Percentiles rank a stretch among this genome's conserved stretches.
phyloP scores from a whole-genome alignment of 2,797 vertebrate species.

The Momotus momota region DNA sequence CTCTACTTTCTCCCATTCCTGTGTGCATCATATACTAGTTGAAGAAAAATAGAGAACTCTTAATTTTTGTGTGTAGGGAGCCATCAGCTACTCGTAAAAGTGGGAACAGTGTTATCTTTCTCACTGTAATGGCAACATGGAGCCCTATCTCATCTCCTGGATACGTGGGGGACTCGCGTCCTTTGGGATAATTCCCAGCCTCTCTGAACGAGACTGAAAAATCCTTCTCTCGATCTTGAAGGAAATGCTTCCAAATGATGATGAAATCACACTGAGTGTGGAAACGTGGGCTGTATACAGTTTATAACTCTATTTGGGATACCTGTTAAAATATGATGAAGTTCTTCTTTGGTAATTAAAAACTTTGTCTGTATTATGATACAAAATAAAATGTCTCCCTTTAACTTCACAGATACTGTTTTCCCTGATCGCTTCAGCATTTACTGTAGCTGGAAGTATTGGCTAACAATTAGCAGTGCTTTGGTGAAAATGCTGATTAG shows the following conservation, averaged over 20 bases:
- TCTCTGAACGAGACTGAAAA: neutral
- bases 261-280: neutral
- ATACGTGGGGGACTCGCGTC: neutral
- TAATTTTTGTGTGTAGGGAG: neutral
- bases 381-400: neutral
- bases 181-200: neutral
- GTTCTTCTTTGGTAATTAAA: neutral
- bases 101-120: neutral
- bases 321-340: neutral
- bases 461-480: neutral
- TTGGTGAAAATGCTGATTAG: neutral
- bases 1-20: neutral
- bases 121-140: neutral
- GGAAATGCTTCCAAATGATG: neutral
- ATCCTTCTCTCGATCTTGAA: neutral
- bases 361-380: neutral
- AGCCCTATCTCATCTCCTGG: neutral
- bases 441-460: neutral
- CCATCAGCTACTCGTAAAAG: neutral
- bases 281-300: neutral
- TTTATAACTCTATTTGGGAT: neutral
- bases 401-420: neutral
- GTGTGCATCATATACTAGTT: neutral
- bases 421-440: neutral
- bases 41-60: neutral